Base-by-base conservation (phyloP, 2,113 vertebrate genomes). In the Globicephala melas region DNA sequence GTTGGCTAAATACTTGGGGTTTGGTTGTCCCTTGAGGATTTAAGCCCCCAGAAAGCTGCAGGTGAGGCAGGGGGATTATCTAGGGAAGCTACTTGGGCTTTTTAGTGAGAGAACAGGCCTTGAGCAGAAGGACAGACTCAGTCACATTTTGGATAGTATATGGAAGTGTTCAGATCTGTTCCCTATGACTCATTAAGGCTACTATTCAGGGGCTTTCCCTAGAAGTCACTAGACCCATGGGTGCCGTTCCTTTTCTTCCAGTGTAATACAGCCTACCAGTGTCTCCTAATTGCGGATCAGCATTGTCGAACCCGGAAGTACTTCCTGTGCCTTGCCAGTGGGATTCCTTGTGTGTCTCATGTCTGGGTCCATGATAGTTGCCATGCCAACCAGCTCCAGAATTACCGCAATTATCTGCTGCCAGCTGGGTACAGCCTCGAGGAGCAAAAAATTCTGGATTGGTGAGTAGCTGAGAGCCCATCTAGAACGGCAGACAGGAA, bases 351-450 rank as follows among this genome's bases (percentile, higher is more conserved):
- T 67, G 99, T 99, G 36, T 99, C 99, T 38, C 99, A 99, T 76
- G 96, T 99, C 77, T 99, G 99, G 99, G 99, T 99, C 95, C 98
- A 99, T 23, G 99, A 99, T 92, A 99, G 99, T 97, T 99, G 99
- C 98, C 99, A 99, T 44, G 99, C 99, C 67, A 99, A 99, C 98
- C 99, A 99, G 98, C 99, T 99, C 93, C 99, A 99, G 23, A 99
- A 99, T 98, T 99, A 99, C 84, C 99, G 99, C 86, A 99, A 99
- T 98, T 99, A 99, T 98, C 98, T 99, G 98, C 98, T 99, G 86
- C 99, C 99, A 21, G 99, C 99, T 0, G 99, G 99, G 8, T 98
- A 99, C 41, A 99, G 99, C 36, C 97, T 99, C 68, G 99, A 99
- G 17, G 99, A 99, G 1, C 98, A 99, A 53, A 98, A 98, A 89